Percentiles rank a stretch among this genome's conserved stretches.
These are phyloP conservation scores for Siniperca scherzeri DNA, from an alignment of 2,797 vertebrate genomes.

Conservation along the genomic window DNA sequence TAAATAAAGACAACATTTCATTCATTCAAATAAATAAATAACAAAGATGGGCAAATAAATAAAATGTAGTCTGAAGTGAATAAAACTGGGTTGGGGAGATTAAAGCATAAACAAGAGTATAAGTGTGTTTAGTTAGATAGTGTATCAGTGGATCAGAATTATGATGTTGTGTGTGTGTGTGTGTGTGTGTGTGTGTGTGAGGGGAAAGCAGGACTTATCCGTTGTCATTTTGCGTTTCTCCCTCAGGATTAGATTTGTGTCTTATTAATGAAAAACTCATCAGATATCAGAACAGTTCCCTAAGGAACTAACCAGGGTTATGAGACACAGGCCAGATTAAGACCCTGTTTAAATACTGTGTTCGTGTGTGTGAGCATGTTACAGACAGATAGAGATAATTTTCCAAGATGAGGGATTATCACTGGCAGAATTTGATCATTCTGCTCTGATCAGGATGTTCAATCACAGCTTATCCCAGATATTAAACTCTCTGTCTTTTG, in stretches of 20 bases:
- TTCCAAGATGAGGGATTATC: slow-evolving; percentile 83
- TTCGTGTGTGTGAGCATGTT: slow-evolving; percentile 21
- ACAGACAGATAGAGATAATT: slow-evolving; percentile 65
- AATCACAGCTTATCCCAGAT: slow-evolving; percentile 83
- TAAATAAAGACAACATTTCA: slow-evolving; percentile 16
- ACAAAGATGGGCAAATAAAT: slow-evolving; percentile 13
- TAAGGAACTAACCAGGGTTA: slow-evolving; percentile 81
- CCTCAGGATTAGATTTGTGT: slow-evolving; percentile 81
- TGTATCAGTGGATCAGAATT: slow-evolving; percentile 49
- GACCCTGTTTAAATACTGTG: slow-evolving; percentile 37
- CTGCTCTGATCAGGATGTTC: slow-evolving; percentile 83
- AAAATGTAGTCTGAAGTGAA: slow-evolving; percentile 43
- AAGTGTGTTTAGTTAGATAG: slow-evolving; percentile 59
- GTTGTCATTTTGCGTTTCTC: slow-evolving; percentile 82
- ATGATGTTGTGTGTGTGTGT: slow-evolving; percentile 34
- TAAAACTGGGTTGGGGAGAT: slow-evolving; percentile 48
- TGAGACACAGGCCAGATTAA: slow-evolving; percentile 83
- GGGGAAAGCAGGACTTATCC: slow-evolving; percentile 73
- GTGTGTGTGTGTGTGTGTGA: slow-evolving; percentile 48
- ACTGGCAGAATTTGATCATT: slow-evolving; percentile 82
- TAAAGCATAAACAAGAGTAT: slow-evolving; percentile 45
- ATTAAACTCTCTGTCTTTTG: slow-evolving; percentile 83
- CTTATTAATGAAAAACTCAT: slow-evolving; percentile 88
- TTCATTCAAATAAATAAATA: slow-evolving; percentile 18
- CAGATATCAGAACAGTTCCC: slow-evolving; percentile 85